phyloP scores from a whole-genome alignment of 2,888 invertebrate genomes.

The Ceramica pisi region DNA sequence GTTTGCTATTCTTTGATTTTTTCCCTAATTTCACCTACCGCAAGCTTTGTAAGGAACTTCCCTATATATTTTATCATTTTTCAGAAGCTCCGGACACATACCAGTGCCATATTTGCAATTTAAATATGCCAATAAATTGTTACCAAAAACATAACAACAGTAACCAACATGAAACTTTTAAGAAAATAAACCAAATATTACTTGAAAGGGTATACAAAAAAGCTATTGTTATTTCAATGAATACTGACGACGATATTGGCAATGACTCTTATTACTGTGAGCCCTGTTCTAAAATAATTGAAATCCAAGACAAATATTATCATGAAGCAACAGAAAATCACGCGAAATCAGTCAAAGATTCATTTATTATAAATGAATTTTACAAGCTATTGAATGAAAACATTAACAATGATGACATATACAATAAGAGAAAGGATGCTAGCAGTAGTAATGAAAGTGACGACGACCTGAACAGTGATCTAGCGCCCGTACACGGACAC shows the following conservation, averaged over 20 bases:
- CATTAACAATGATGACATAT: background rate
- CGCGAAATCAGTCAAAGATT: constrained; percentile 11
- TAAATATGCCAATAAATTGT: background rate
- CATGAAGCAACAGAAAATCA: constrained; percentile 43
- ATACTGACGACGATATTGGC: background rate
- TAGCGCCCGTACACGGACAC: no score
- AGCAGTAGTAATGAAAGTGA: background rate
- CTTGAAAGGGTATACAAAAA: constrained; percentile 65
- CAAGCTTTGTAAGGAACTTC: no score
- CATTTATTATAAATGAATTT: constrained; percentile 19
- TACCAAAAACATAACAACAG: background rate
- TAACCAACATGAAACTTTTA: constrained; percentile 64
- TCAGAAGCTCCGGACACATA: constrained; percentile 52
- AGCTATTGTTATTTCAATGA: constrained; percentile 26
- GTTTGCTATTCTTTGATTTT: no score
- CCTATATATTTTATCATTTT: constrained; percentile 12
- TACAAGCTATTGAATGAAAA: constrained; percentile 20
- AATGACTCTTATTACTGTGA: constrained; percentile 30
- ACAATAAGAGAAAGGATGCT: background rate
- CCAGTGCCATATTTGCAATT: constrained; percentile 67
- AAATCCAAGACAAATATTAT: constrained; percentile 16
- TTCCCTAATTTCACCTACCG: no score
- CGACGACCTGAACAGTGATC: background rate
- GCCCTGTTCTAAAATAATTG: constrained; percentile 41
- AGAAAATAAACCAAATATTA: constrained; percentile 66